These are phyloP conservation scores for Zapus hudsonius DNA, from an alignment of 2,113 vertebrate genomes.

Conservation along the genomic window DNA sequence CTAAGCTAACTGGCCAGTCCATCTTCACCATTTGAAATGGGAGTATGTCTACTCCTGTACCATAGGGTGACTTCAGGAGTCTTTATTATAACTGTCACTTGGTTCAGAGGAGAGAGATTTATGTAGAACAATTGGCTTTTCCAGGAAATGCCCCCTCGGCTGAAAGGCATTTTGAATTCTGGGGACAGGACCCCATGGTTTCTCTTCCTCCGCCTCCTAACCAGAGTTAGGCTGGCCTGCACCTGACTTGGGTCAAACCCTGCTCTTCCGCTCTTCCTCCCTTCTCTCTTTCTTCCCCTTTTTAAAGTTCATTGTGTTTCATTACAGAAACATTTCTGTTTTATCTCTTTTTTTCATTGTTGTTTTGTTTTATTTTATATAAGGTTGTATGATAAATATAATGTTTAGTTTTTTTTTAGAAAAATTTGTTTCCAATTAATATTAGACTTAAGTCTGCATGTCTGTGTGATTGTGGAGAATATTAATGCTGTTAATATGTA, in stretches of 20 bases:
- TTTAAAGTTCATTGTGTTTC: not conserved
- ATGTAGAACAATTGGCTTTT: not conserved
- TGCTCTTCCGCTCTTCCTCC: not conserved
- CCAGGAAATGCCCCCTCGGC: not conserved
- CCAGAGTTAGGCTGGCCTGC: not conserved
- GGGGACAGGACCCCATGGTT: slow-evolving; percentile 2
- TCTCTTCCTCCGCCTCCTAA: slow-evolving; percentile 42
- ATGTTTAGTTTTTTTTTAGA: too few species aligned
- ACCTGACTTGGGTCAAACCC: slow-evolving; percentile 10
- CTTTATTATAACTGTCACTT: too few species aligned
- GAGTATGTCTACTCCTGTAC: too few species aligned
- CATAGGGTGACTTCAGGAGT: too few species aligned
- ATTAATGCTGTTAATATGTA: too few species aligned
- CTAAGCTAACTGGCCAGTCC: too few species aligned
- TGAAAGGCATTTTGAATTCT: not conserved
- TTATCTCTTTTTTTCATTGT: not conserved
- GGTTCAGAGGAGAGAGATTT: not conserved
- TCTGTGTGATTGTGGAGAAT: too few species aligned
- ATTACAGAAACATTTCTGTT: not conserved
- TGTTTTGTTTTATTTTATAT: slow-evolving; percentile 16
- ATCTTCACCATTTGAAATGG: too few species aligned
- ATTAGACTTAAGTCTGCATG: too few species aligned
- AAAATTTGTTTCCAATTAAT: too few species aligned
- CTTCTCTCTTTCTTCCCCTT: not conserved
- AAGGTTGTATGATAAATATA: not conserved